Evolutionary conservation across 2,888 invertebrate species (phyloP), one percentile per base, ranked within the genome.

Genomic region (Cantharis rufa): DNA sequence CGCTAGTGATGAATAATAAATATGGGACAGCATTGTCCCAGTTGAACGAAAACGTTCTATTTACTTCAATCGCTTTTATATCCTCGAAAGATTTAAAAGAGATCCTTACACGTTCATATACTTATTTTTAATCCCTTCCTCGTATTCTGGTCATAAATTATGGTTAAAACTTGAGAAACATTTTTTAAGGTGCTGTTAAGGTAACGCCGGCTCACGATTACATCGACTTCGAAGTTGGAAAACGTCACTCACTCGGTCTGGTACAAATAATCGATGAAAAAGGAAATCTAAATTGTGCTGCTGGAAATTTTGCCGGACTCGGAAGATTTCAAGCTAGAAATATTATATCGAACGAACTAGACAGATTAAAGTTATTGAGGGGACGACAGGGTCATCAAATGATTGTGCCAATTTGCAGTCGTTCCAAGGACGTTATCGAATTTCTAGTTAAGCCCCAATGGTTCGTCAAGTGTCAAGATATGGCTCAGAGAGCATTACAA

Each of bases 131-230:
- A 48, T 48, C n/a, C 32, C 32, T n/a, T 21, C 21, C 21, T 21
- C 21, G 21, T 21, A 21, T 21, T 5, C 5, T 21, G 21, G 21
- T 21, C 21, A 11, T 32, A 32, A 4, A 48, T 48, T 48, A n/a
- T 48, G 32, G n/a, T n/a, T 48, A 48, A 48, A 48, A 48, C 5
- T n/a, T 13, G 7, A 48, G 3, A 5, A n/a, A 10, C 10, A n/a
- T 48, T 48, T 48, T 69, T 79, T 62, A 80, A 94, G 96, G 99
- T 82, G 98, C 98, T 77, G 99, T 99, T 0, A 99, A 99, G 90
- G 96, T 99, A 78, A 99, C 99, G 1, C 99, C 99, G 0, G 98
- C 98, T 2, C 99, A 99, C 88, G 98, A 99, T 88, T 95, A 93
- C 48, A 96, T 96, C 85, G 99, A 99, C 90, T 99, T 98, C 87